phyloP scores from a whole-genome alignment of 2,797 vertebrate species.

The Glossophaga mutica region DNA sequence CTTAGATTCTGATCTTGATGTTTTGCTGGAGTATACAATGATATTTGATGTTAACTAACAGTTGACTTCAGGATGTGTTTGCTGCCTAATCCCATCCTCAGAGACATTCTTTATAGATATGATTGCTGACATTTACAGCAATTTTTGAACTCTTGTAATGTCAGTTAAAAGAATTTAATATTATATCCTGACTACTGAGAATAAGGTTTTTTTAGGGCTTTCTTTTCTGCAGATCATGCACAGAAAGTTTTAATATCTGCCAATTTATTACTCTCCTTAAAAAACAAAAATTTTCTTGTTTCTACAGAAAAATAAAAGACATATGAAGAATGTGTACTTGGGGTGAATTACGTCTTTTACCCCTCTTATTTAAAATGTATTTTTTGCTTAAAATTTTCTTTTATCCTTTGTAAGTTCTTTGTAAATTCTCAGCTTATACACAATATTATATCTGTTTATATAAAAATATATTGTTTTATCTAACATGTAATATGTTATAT shows the following conservation, averaged over 20 bases:
- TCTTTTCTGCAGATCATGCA: neutral
- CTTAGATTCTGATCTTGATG: conserved; percentile 48
- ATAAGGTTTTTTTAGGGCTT: neutral
- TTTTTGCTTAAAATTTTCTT: neutral
- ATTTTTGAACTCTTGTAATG: conserved; percentile 50
- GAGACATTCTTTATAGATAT: conserved; percentile 59
- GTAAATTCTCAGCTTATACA: neutral
- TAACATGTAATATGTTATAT: neutral
- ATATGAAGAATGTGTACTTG: neutral
- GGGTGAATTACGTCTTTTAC: neutral
- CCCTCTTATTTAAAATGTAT: neutral
- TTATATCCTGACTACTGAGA: conserved; percentile 36
- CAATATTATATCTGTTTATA: neutral
- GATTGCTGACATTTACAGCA: conserved; percentile 73
- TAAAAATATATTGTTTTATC: neutral
- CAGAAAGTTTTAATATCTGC: neutral
- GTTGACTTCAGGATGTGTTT: conserved; percentile 25
- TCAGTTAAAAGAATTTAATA: conserved; percentile 68
- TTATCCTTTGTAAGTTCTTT: neutral
- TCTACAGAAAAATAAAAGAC: neutral
- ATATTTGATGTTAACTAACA: conserved; percentile 56
- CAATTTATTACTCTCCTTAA: neutral
- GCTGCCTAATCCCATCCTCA: conserved; percentile 55
- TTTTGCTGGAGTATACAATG: conserved; percentile 46
- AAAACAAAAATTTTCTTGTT: neutral